Conservation (phyloP, 2,888 invertebrate species). For the Stenodera caucasica region DNA sequence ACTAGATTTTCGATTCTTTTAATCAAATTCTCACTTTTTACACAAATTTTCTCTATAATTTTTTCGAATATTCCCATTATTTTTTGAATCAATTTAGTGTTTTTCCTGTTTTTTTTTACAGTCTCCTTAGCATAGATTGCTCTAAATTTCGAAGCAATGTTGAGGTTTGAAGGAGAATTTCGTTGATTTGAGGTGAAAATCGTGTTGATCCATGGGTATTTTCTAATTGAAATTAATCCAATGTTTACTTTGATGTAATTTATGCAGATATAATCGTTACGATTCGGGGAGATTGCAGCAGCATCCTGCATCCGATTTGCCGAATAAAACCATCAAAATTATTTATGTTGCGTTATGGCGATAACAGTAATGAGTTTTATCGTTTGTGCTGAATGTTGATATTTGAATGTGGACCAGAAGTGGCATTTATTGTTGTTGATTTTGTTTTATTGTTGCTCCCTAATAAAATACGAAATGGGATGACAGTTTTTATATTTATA, state of each 20-base stretch:
- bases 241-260: constrained; percentile 31
- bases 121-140: too few relatives aligned
- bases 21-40: too few relatives aligned
- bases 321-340: constrained; percentile 48
- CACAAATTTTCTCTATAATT: too few relatives aligned
- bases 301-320: constrained; percentile 42
- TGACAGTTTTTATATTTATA: constrained; percentile 7
- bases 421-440: constrained; percentile 20
- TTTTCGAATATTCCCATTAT: too few relatives aligned
- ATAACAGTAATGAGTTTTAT: constrained; percentile 47
- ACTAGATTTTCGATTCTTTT: too few relatives aligned
- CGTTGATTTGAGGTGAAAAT: too few relatives aligned
- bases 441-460: constrained; percentile 8
- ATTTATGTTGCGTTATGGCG: constrained; percentile 48
- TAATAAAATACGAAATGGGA: constrained; percentile 10
- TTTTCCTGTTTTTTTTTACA: too few relatives aligned
- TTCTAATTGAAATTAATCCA: too few relatives aligned
- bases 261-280: constrained; percentile 40
- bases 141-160: too few relatives aligned
- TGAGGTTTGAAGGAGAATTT: too few relatives aligned
- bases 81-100: too few relatives aligned
- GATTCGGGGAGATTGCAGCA: constrained; percentile 34
- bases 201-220: too few relatives aligned
- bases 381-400: constrained; percentile 29
- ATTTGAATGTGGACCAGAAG: constrained; percentile 32